A percentile compares a stretch with the other conserved stretches of the same genome.
Evolutionary conservation across 2,113 vertebrate genomes (phyloP).

Genomic region (Lophius piscatorius): DNA sequence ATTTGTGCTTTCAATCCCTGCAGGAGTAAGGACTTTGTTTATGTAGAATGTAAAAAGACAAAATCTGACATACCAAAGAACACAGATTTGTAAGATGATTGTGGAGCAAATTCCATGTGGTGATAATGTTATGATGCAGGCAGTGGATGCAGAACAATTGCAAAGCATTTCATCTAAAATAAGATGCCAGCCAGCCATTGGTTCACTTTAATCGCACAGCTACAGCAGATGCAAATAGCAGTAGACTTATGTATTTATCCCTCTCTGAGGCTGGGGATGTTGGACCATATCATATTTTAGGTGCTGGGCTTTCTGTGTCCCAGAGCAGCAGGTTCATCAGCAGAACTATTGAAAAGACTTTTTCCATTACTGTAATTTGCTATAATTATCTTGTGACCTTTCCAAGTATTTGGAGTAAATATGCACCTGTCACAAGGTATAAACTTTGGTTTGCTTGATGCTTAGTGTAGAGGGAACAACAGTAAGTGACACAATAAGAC

Average conservation of each 20-base stretch:
- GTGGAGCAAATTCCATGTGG: not conserved
- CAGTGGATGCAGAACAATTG: not conserved
- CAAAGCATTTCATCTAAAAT: conserved; percentile 14
- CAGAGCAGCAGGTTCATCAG: conserved; percentile 41
- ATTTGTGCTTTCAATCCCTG: not conserved
- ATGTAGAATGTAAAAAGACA: not conserved
- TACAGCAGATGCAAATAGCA: conserved; percentile 32
- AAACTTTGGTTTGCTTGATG: conserved; percentile 46
- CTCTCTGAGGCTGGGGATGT: conserved; percentile 8
- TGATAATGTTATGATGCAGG: conserved; percentile 1
- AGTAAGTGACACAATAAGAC: conserved; percentile 3
- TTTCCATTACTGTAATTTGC: conserved; percentile 63
- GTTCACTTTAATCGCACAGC: conserved; percentile 6
- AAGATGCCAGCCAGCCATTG: not conserved
- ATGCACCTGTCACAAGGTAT: conserved; percentile 61
- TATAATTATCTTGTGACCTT: conserved; percentile 65
- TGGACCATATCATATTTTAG: conserved; percentile 42
- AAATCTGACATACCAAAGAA: too few relatives aligned
- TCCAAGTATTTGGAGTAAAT: conserved; percentile 63
- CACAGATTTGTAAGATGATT: not conserved
- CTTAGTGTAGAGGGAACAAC: conserved; percentile 21
- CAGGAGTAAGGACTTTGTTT: not conserved
- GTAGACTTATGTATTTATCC: conserved; percentile 3
- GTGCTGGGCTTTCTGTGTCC: conserved; percentile 35
- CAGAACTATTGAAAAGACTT: conserved; percentile 37